A percentile compares a stretch with the other conserved stretches of the same genome.
Conservation (phyloP, 2,888 invertebrate species). For the Zygothrica quintamaculata region DNA sequence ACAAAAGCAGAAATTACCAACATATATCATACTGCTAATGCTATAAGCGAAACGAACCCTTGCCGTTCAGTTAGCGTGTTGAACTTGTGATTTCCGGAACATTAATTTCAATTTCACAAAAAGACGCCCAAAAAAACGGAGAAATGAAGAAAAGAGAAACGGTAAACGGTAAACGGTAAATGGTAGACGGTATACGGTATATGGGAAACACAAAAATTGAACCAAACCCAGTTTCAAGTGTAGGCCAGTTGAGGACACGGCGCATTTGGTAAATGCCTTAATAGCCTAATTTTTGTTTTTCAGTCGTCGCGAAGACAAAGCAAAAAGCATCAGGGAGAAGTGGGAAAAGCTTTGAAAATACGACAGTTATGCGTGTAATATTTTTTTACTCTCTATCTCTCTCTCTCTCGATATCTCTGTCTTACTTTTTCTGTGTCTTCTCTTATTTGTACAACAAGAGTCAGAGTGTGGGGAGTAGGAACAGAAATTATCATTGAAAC, state of each 20-base stretch:
- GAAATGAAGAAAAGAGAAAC: slow-evolving; percentile 30
- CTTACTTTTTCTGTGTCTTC: no score
- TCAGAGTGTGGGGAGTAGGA: slow-evolving; percentile 1
- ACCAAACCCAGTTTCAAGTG: slow-evolving; percentile 41
- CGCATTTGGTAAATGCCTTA: slow-evolving; percentile 81
- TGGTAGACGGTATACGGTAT: background rate
- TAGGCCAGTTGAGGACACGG: slow-evolving; percentile 73
- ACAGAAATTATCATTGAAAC: slow-evolving; percentile 72
- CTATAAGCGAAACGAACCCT: slow-evolving; percentile 74
- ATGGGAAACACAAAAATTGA: slow-evolving; percentile 1
- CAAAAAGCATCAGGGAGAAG: slow-evolving; percentile 19
- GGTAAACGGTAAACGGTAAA: slow-evolving; percentile 1
- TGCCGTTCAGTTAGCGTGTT: slow-evolving; percentile 70
- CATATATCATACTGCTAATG: slow-evolving; percentile 74
- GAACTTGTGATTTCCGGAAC: slow-evolving; percentile 82
- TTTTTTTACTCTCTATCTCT: slow-evolving; percentile 49
- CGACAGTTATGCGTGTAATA: slow-evolving; percentile 81
- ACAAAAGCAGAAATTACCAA: slow-evolving; percentile 63
- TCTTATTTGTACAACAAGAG: slow-evolving; percentile 1
- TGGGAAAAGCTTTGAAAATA: slow-evolving; percentile 25
- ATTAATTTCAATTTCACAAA: slow-evolving; percentile 81
- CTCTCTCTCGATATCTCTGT: no score
- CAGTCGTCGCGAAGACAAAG: slow-evolving; percentile 26
- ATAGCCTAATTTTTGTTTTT: slow-evolving; percentile 81
- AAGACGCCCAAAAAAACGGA: slow-evolving; percentile 51